Conservation (phyloP, 2,797 vertebrate species). For the Chelon labrosus region DNA sequence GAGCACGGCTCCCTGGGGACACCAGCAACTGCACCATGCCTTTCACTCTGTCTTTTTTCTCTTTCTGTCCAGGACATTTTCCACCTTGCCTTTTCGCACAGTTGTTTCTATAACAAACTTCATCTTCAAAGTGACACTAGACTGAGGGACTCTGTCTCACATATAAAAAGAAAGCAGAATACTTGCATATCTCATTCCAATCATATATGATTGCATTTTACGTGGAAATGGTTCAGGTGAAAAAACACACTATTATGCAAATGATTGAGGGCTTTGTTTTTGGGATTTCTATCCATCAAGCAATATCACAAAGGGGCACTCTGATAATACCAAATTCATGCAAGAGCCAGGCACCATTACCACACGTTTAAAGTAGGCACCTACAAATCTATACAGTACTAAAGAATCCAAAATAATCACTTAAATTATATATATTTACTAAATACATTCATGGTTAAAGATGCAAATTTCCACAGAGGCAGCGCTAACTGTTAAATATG, state of each 20-base stretch:
- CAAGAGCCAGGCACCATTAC: background rate
- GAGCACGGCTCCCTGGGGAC: constrained; percentile 66
- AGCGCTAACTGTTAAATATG: too few species aligned
- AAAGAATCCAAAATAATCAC: background rate
- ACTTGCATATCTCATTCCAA: constrained; percentile 13
- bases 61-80: constrained; percentile 25
- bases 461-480: too few species aligned
- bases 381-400: too few species aligned
- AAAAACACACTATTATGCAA: background rate
- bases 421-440: too few species aligned
- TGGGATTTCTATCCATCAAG: background rate
- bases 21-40: constrained; percentile 65
- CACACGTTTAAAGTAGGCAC: background rate
- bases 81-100: constrained; percentile 1
- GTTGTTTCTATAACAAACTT: constrained; percentile 17
- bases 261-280: background rate
- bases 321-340: background rate
- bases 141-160: background rate
- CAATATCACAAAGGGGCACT: background rate
- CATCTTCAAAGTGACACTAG: constrained; percentile 5
- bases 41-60: constrained; percentile 31
- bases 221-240: background rate
- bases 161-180: background rate
- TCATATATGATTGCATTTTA: too few species aligned
- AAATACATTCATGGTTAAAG: too few species aligned